Evolutionary conservation across 2,888 invertebrate genomes (phyloP), one percentile per base, ranked within the genome.

Genomic region (Apeira syringaria): DNA sequence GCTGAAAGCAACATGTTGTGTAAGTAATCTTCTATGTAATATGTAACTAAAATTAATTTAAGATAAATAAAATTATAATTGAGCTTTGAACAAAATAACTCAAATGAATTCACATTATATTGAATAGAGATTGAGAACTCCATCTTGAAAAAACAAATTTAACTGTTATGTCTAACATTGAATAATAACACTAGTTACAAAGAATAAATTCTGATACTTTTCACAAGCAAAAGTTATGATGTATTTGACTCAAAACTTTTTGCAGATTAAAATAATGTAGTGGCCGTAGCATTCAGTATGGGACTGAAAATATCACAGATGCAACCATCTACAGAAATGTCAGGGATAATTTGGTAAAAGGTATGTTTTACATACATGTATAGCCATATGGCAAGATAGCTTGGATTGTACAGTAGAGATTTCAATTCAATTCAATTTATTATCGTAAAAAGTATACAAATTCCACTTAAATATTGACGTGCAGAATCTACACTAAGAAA

Each of bases 271-370:
- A 20, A 20, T 20, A 6, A 7, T 20, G 7, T 20, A 77, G 78
- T 75, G 77, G 81, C 71, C 64, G 68, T 69, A 72, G 74, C 79
- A 77, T 68, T 78, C 82, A 86, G 83, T 67, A 77, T 61, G 30
- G 66, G 69, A 86, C 84, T 84, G 80, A 75, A 70, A 82, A 81
- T 89, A 89, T 88, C 88, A 88, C 88, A 88, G 87, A 78, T 80
- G 77, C 77, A 74, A 73, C 78, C 68, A 68, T 66, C 70, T 68
- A 66, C 71, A 64, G n/a, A n/a, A 45, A 49, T 50, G 47, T 54
- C 52, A 53, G 56, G 46, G 25, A 27, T 37, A 36, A 41, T 37
- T 34, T 33, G 15, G 30, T n/a, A n/a, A n/a, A n/a, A n/a, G n/a
- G 24, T 22, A 27, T 29, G 26, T 22, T 29, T 17, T 32, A 27